Percentiles rank a stretch among this genome's conserved stretches.
phyloP scores from a whole-genome alignment of 2,888 invertebrate genomes.

The Trisateles emortualis region DNA sequence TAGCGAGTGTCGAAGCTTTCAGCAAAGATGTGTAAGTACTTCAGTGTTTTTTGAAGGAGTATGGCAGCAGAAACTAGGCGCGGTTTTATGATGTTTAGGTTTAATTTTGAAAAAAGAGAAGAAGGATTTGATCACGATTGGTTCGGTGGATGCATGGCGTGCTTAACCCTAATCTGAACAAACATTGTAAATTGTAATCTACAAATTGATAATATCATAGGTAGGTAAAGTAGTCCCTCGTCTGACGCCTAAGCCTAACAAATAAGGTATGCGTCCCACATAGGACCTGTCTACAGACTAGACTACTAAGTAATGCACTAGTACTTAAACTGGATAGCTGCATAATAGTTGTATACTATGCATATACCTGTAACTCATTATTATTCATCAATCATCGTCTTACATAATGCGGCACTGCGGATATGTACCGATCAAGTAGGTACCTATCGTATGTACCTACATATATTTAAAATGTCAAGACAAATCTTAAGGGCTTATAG shows the following conservation, averaged over 20 bases:
- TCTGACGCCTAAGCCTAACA: slow-evolving; percentile 6
- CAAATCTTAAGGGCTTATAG: too few relatives aligned
- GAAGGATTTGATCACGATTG: too few relatives aligned
- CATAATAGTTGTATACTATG: too few relatives aligned
- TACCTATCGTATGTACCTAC: too few relatives aligned
- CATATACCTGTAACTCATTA: slow-evolving; percentile 21
- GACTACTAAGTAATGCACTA: slow-evolving; percentile 21
- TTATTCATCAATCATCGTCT: slow-evolving; percentile 26
- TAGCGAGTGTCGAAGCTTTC: slow-evolving; percentile 64
- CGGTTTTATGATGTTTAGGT: not conserved
- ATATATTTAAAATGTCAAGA: too few relatives aligned
- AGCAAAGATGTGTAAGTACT: slow-evolving; percentile 43
- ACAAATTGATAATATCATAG: too few relatives aligned
- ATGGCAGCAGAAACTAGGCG: not conserved
- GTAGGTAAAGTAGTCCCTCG: slow-evolving; percentile 21
- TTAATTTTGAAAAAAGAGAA: too few relatives aligned
- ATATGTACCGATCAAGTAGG: not conserved
- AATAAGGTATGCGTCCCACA: slow-evolving; percentile 37
- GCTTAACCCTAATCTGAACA: too few relatives aligned
- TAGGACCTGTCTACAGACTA: slow-evolving; percentile 36
- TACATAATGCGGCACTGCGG: slow-evolving; percentile 24
- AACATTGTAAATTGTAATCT: too few relatives aligned
- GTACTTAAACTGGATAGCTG: slow-evolving; percentile 19
- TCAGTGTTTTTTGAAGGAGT: slow-evolving; percentile 17
- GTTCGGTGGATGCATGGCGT: too few relatives aligned